Base-by-base conservation (phyloP, 2,888 invertebrate species). In the Drosophila cognata region DNA sequence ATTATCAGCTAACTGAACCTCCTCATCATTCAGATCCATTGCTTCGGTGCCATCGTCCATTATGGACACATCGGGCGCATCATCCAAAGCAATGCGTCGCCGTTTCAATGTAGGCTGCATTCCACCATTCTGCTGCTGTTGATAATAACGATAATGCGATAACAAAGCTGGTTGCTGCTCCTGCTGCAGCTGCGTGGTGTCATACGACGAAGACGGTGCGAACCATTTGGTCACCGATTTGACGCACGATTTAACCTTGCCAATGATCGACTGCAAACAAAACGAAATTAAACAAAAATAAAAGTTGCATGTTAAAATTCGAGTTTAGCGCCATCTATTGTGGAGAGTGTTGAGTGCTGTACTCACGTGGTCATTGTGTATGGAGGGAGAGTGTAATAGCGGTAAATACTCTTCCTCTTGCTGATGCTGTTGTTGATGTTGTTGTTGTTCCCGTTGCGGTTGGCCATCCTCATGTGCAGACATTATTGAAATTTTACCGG, bases 161-260 rank as follows among this genome's bases (percentile, higher is more conserved):
- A 31, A 25, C 13, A 36, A 29, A 8, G 67, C 80, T 72, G 36
- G 82, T 60, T 33, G 84, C 50, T 11, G 46, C 52, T 18, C 53
- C 2, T 33, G 33, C 18, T 31, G 68, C 38, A 0, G 53, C 85
- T 56, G 55, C 38, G 13, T 28, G 13, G 7, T n/a, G n/a, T 13
- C 38, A n/a, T 29, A 13, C 56, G n/a, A 13, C 1, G n/a, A 7
- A 8, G 56, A 56, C 36, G 92, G 92, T 53, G 92, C 92, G 76
- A 93, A 93, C 93, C 93, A 93, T 79, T 92, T 91, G 50, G 89
- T 89, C 10, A 93, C 71, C 53, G 91, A 91, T 60, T 88, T 90
- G 13, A 93, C 92, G 41, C 92, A 91, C 53, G 89, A 92, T 66
- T 92, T 92, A 41, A 93, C 89, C 85, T 92, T 93, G 67, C 90